Evolutionary conservation across 2,113 vertebrate genomes (phyloP), one percentile per base, ranked within the genome.

Genomic region (Dendropsophus ebraccatus): DNA sequence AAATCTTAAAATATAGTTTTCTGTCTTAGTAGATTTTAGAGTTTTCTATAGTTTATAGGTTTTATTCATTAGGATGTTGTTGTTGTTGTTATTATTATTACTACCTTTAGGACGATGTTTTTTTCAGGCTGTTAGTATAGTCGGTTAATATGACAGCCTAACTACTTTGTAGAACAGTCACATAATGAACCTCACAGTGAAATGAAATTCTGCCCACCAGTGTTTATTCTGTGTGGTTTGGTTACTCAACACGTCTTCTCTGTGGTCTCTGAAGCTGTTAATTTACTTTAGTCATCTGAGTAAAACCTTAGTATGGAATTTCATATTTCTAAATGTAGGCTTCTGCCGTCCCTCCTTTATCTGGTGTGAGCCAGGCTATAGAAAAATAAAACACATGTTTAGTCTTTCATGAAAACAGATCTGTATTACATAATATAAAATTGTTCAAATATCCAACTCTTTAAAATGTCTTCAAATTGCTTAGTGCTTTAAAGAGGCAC

Each of bases 181-280:
- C 76, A 78, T 78, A 78, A 78, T 78, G 76, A 58, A 56, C 19
- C 54, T 45, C 50, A 80, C 21, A 80, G 77, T 60, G 41, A 58
- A 80, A 60, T 80, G 60, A 58, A 41, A 41, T 35, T 80, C 77
- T 80, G 77, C 52, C 77, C 77, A 80, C 32, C 35, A 60, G 21
- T 80, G 77, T 80, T 80, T 80, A 25, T 10, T 41, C 21, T 60
- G 4, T 78, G 76, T 78, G 76, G 76, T 54, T 78, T 78, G 56
- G 30, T 60, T 80, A 60, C 32, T 58, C 77, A 80, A 25, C 54
- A 80, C 23, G n/a, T 60, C 30, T 60, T 45, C 23, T 80, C 23
- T 80, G 77, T 60, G 77, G 77, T 80, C 54, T 80, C 47, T 54
- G 74, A 32, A 77, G 74, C 74, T 77, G 49, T 54, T 54, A n/a